phyloP scores from a whole-genome alignment of 2,888 invertebrate genomes.

The Drosophila meridionalis region DNA sequence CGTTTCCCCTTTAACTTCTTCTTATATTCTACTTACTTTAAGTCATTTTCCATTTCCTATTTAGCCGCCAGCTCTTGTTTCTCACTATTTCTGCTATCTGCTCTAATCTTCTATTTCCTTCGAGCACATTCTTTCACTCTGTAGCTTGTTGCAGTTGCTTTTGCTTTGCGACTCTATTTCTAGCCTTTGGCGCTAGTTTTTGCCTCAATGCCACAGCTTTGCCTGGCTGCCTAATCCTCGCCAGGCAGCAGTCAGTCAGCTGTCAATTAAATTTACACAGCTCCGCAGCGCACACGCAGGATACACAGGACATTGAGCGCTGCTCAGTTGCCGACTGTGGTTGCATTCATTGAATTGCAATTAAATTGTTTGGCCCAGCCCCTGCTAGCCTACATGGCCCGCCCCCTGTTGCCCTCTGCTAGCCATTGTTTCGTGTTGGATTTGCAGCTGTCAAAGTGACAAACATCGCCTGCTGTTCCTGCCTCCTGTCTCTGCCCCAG shows the following conservation, averaged over 20 bases:
- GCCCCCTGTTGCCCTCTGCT: background rate
- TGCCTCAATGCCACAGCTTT: background rate
- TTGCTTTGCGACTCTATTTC: background rate
- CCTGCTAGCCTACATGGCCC: background rate
- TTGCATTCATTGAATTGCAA: slow-evolving; percentile 74
- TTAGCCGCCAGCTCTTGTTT: too few relatives aligned
- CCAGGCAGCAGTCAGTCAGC: slow-evolving; percentile 32
- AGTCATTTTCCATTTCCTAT: background rate
- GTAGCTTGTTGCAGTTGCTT: background rate
- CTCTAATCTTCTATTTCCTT: background rate
- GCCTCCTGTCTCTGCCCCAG: background rate
- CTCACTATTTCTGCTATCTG: background rate
- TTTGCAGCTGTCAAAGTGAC: slow-evolving; percentile 79
- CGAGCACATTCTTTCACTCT: background rate
- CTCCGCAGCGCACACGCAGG: slow-evolving; percentile 13
- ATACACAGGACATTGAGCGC: slow-evolving; percentile 17
- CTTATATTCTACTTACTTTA: background rate
- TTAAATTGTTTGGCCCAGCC: slow-evolving; percentile 60
- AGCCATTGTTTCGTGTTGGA: slow-evolving; percentile 59
- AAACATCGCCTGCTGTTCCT: slow-evolving; percentile 52
- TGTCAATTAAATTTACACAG: slow-evolving; percentile 41
- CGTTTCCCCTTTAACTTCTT: background rate
- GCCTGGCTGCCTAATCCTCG: slow-evolving; percentile 7
- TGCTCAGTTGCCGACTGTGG: slow-evolving; percentile 15
- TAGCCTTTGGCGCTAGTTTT: background rate